These are phyloP conservation scores for Thecophora atra DNA, from an alignment of 2,888 invertebrate genomes.

Conservation along the genomic window DNA sequence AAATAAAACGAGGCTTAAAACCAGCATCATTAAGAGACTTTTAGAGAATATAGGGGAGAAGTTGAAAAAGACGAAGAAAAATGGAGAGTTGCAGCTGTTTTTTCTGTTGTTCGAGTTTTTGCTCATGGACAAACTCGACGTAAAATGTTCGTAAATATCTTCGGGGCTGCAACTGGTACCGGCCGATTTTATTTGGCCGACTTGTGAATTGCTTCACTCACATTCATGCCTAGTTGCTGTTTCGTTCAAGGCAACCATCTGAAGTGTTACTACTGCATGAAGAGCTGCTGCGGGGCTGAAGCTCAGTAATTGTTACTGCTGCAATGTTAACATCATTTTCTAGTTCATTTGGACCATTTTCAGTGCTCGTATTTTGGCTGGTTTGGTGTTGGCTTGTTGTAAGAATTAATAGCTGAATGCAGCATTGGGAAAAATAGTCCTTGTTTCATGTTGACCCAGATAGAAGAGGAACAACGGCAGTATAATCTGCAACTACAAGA, in stretches of 20 bases:
- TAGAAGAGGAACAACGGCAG: constrained; percentile 1
- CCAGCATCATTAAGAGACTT: not conserved
- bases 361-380: not conserved
- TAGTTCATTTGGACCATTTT: not conserved
- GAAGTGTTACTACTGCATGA: not conserved
- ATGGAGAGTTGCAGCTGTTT: too few relatives aligned
- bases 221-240: too few relatives aligned
- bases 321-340: not conserved
- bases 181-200: too few relatives aligned
- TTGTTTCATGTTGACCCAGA: constrained; percentile 1
- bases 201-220: too few relatives aligned
- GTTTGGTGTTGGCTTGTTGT: not conserved
- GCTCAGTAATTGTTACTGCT: not conserved
- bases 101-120: not conserved
- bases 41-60: too few relatives aligned
- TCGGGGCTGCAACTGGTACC: not conserved
- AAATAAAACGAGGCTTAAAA: not conserved
- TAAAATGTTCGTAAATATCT: not conserved
- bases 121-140: not conserved
- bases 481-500: constrained; percentile 2
- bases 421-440: not conserved
- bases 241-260: not conserved
- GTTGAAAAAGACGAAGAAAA: too few relatives aligned
- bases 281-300: not conserved
- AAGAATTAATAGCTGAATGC: not conserved